Percentiles rank a stretch among this genome's conserved stretches.
phyloP scores from a whole-genome alignment of 1,140 invertebrate species.

The Berghia stephanieae region DNA sequence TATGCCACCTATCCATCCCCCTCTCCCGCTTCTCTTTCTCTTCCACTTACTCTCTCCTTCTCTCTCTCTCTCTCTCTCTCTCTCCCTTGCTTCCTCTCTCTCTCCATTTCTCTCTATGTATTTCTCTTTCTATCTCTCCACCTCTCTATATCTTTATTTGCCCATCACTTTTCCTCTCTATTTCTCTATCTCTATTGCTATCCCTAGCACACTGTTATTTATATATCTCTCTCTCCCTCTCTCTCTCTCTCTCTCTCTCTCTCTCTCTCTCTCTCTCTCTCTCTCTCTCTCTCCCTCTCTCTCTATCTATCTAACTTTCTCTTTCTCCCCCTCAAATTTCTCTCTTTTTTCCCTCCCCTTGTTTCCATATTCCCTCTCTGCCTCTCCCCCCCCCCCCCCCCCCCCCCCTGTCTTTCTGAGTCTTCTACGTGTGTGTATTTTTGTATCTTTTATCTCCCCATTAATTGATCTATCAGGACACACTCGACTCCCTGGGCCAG shows the following conservation, averaged over 20 bases:
- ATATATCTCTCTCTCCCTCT: not conserved
- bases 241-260: slow-evolving; percentile 19
- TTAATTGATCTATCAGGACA: too few relatives aligned
- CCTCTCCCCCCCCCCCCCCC: too few relatives aligned
- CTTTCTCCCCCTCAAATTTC: not conserved
- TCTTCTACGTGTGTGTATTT: too few relatives aligned
- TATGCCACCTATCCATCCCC: not conserved
- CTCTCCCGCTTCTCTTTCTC: too few relatives aligned
- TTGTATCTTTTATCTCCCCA: too few relatives aligned
- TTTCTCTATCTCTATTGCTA: not conserved
- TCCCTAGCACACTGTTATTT: not conserved
- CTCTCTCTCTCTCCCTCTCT: slow-evolving; percentile 8
- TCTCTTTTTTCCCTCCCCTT: not conserved
- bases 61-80: slow-evolving; percentile 17
- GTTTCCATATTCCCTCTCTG: not conserved
- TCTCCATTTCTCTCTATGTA: too few relatives aligned
- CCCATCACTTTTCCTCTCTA: not conserved
- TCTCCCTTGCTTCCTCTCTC: too few relatives aligned
- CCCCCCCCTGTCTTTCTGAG: too few relatives aligned
- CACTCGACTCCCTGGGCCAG: too few relatives aligned
- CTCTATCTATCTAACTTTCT: not conserved
- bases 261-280: not conserved
- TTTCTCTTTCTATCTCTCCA: too few relatives aligned
- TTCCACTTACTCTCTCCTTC: too few relatives aligned
- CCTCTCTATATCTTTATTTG: not conserved